Evolutionary conservation across 2,113 vertebrate genomes (phyloP).

Genomic region (Charina bottae): DNA sequence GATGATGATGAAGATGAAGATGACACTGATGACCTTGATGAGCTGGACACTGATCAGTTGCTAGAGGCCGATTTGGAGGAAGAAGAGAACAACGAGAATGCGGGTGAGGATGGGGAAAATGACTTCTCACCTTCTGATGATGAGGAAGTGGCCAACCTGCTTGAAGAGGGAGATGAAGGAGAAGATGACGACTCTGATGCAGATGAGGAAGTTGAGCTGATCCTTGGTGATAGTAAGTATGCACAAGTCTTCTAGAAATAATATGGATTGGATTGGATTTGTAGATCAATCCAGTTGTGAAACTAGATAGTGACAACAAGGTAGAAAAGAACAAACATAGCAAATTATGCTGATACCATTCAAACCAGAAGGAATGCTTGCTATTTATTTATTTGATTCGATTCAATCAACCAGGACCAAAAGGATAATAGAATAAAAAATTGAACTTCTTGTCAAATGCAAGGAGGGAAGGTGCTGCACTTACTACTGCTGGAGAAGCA

Average conservation of each 20-base stretch:
- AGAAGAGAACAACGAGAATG: constrained; percentile 89
- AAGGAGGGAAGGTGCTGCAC: not conserved
- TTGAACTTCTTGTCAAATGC: not conserved
- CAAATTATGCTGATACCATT: not conserved
- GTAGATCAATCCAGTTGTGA: not conserved
- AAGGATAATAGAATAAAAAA: not conserved
- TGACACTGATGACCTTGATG: constrained; percentile 89
- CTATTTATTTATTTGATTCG: not conserved
- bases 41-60: constrained; percentile 90
- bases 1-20: constrained; percentile 93
- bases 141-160: constrained; percentile 89
- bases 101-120: constrained; percentile 89
- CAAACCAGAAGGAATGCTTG: not conserved
- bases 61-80: constrained; percentile 88
- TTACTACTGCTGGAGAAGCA: not conserved
- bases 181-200: constrained; percentile 91
- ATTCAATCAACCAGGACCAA: not conserved
- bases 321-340: not conserved
- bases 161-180: constrained; percentile 88
- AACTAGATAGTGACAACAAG: not conserved
- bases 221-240: constrained; percentile 92
- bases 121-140: constrained; percentile 93
- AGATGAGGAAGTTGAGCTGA: constrained; percentile 88
- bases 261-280: not conserved
- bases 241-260: not conserved